Percentiles rank a stretch among this genome's conserved stretches.
Evolutionary conservation across 2,888 invertebrate species (phyloP).

Genomic region (Morpho achilles): DNA sequence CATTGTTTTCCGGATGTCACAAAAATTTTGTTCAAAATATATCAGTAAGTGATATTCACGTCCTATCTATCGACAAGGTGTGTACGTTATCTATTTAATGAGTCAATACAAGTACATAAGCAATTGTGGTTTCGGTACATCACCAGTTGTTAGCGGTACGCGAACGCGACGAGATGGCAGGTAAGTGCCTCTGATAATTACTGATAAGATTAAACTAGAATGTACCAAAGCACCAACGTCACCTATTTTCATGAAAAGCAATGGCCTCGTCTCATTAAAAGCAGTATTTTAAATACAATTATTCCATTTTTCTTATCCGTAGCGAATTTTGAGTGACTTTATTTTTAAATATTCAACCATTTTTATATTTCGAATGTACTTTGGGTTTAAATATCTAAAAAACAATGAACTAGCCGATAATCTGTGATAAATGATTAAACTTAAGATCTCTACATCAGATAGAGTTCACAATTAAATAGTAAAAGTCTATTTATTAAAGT

Average conservation of each 20-base stretch:
- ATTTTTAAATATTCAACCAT: not conserved
- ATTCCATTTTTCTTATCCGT: not conserved
- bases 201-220: constrained; percentile 35
- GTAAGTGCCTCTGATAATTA: constrained; percentile 36
- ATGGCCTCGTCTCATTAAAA: constrained; percentile 21
- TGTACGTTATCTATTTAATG: constrained; percentile 19
- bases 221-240: constrained; percentile 5
- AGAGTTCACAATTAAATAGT: too few relatives aligned
- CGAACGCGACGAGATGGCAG: constrained; percentile 39
- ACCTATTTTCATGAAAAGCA: constrained; percentile 22
- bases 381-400: too few relatives aligned
- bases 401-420: too few relatives aligned
- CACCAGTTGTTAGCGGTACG: constrained; percentile 34
- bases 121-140: constrained; percentile 23
- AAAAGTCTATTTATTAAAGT: too few relatives aligned
- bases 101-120: constrained; percentile 32
- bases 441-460: too few relatives aligned
- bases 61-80: too few relatives aligned
- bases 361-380: too few relatives aligned
- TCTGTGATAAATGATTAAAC: too few relatives aligned
- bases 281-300: too few relatives aligned
- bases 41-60: not conserved
- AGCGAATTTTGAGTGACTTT: not conserved
- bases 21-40: not conserved
- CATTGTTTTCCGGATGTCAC: not conserved